A percentile compares a stretch with the other conserved stretches of the same genome.
These are phyloP conservation scores for Aegithalos caudatus DNA, from an alignment of 2,113 vertebrate species.

Conservation along the genomic window DNA sequence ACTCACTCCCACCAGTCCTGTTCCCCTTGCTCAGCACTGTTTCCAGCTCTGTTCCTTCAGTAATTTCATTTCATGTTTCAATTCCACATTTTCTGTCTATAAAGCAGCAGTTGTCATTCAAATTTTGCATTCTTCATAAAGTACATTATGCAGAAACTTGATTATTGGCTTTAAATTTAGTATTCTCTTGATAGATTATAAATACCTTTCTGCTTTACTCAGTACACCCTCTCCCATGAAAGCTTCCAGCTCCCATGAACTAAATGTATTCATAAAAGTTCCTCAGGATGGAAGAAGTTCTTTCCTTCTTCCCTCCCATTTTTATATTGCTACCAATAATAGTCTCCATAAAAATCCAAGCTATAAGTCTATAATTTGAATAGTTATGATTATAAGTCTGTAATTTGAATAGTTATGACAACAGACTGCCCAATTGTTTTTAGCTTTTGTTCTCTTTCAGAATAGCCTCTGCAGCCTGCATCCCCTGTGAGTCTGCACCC, in stretches of 20 bases:
- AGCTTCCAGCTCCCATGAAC: neutral
- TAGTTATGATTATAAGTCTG: neutral
- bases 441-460: neutral
- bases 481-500: neutral
- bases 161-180: neutral
- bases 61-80: neutral
- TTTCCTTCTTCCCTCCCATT: neutral
- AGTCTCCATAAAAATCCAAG: neutral
- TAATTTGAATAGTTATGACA: neutral
- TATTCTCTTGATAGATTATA: neutral
- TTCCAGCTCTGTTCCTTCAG: neutral
- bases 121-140: neutral
- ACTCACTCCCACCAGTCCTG: neutral
- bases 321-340: neutral
- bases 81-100: neutral
- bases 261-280: neutral
- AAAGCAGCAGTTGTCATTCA: neutral
- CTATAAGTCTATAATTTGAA: neutral
- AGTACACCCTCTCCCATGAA: neutral
- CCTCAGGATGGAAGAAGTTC: neutral
- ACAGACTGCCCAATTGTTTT: neutral
- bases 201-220: neutral
- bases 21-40: neutral
- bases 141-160: neutral
- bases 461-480: neutral